Conservation (phyloP, 2,797 vertebrate genomes). For the Presbytis comata region DNA sequence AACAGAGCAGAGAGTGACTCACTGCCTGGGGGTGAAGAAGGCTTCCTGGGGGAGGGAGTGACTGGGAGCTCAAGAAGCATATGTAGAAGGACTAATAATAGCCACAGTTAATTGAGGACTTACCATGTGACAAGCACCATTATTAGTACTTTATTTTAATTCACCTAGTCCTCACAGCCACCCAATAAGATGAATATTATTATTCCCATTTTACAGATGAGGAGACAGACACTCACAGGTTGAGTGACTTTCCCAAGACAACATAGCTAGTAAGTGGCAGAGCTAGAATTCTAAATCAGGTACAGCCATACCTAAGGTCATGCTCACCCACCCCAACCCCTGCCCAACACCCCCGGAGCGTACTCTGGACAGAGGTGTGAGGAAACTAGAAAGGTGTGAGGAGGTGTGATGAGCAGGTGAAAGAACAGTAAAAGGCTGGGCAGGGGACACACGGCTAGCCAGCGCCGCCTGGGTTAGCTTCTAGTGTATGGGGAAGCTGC, state of each 20-base stretch:
- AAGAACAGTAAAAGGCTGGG: neutral
- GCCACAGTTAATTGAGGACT: neutral
- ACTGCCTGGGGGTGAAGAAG: neutral
- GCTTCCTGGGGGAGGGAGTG: neutral
- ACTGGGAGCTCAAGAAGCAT: neutral
- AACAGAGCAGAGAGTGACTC: neutral
- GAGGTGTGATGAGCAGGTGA: neutral
- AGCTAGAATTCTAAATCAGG: neutral
- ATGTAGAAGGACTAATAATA: neutral
- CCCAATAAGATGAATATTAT: neutral
- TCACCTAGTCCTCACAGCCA: neutral
- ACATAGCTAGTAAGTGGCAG: neutral
- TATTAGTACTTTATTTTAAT: neutral
- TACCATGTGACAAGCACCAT: neutral
- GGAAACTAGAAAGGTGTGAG: neutral
- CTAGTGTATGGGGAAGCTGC: accelerated
- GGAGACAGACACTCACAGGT: neutral
- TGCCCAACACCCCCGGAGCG: too few species aligned
- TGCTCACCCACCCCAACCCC: neutral
- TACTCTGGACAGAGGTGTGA: neutral
- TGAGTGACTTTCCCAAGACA: neutral
- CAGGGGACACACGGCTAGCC: neutral
- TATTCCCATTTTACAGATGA: neutral
- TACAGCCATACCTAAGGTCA: neutral
- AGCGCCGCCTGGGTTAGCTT: too few species aligned